Base-by-base conservation (phyloP, 2,113 vertebrate species). In the Abramis brama region DNA sequence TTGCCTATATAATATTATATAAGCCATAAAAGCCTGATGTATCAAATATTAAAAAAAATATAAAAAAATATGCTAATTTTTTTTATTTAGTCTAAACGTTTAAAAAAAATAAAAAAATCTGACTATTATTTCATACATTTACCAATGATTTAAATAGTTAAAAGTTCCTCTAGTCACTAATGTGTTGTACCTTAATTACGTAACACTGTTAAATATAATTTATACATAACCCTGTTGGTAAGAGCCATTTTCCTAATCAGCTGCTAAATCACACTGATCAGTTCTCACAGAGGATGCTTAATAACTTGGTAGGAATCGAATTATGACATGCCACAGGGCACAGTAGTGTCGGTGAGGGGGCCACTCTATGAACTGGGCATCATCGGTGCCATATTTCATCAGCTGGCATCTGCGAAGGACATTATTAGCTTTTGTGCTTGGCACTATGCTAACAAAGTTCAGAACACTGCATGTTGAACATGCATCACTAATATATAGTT, bases 291-390 rank as follows among this genome's bases (percentile, higher is more conserved):
- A 77, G 27, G 81, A 90, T 90, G 89, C 89, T 89, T 92, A 93
- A 93, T 93, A 90, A 91, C 86, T 88, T 52, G 59, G 84, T 77
- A 79, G 89, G 89, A 92, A 91, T 91, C 92, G 93, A 91, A 93
- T 93, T 88, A 92, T 83, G 84, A 3, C 1, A 70, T 55, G 52
- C 87, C 11, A 55, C 64, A 85, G 87, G 90, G 70, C 76, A 30
- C 77, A 47, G 36, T 62, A 30, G n/a, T 76, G 74, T 52, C 30
- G 15, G 43, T 19, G 19, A 75, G 83, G 52, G 89, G 81, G 50
- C 23, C 36, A 25, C 76, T 76, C 71, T 39, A 60, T 27, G 59
- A 79, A 33, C 45, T 1, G n/a, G 50, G 74, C 33, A 33, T 33
- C 19, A 13, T 43, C 7, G 70, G 55, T 68, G 13, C 11, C 43